Evolutionary conservation across 2,797 vertebrate species (phyloP).

Genomic region (Helicolenus hilgendorfi): DNA sequence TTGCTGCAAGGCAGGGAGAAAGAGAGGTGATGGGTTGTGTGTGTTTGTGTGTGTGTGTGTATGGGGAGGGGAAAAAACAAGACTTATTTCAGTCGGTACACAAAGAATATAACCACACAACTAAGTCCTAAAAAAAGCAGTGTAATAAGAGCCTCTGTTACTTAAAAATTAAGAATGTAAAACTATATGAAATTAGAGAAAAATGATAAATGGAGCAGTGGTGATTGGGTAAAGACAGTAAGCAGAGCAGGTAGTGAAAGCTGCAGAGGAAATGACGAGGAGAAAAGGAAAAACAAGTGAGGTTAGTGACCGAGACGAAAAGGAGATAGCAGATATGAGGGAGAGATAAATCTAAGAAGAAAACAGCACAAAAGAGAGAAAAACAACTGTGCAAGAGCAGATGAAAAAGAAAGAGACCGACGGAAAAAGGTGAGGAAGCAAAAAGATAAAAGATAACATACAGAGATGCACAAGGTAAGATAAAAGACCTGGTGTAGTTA

Average conservation of each 20-base stretch:
- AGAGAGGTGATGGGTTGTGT: neutral
- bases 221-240: neutral
- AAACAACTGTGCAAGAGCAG: neutral
- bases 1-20: slow-evolving; percentile 88
- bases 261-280: neutral
- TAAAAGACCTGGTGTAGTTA: neutral
- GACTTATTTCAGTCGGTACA: neutral
- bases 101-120: neutral
- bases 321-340: neutral
- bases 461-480: neutral
- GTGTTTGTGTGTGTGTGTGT: neutral
- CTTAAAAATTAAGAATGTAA: neutral
- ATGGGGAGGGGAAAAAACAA: neutral
- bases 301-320: neutral
- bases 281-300: neutral
- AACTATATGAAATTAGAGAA: neutral
- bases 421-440: neutral
- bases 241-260: neutral
- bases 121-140: neutral
- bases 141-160: neutral
- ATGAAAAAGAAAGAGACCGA: neutral
- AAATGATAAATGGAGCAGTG: neutral
- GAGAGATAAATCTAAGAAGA: neutral
- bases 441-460: neutral
- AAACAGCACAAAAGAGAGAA: neutral